Evolutionary conservation across 2,888 invertebrate species (phyloP).

Genomic region (Hermaeophaga mercurialis): DNA sequence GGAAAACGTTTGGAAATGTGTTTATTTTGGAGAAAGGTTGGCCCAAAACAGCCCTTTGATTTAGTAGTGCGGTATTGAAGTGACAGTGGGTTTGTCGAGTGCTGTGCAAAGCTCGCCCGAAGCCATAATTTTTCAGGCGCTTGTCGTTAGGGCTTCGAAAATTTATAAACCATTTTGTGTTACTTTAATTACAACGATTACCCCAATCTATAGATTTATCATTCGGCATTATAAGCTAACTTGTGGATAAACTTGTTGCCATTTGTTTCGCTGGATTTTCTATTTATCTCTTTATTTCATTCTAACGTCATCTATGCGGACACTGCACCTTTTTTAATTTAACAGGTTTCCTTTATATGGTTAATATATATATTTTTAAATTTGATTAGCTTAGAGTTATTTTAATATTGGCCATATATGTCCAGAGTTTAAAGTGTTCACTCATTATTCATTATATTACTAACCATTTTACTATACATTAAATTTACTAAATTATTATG

Average conservation of each 20-base stretch:
- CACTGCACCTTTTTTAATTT: too few relatives aligned
- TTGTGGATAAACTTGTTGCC: slow-evolving; percentile 1
- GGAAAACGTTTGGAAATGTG: slow-evolving; percentile 42
- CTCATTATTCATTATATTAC: too few relatives aligned
- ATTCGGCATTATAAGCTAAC: slow-evolving; percentile 5
- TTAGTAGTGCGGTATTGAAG: slow-evolving; percentile 55
- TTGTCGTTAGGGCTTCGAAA: slow-evolving; percentile 31
- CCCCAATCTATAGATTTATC: slow-evolving; percentile 23
- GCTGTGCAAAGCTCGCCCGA: slow-evolving; percentile 47
- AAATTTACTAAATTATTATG: too few relatives aligned
- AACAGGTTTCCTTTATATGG: too few relatives aligned
- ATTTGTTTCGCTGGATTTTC: slow-evolving; percentile 3
- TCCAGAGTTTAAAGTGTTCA: too few relatives aligned
- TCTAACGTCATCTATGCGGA: not conserved
- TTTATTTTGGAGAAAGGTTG: slow-evolving; percentile 47
- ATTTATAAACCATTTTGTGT: slow-evolving; percentile 34
- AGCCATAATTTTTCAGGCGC: slow-evolving; percentile 49
- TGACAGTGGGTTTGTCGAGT: slow-evolving; percentile 54
- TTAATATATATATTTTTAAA: too few relatives aligned
- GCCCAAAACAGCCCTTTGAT: slow-evolving; percentile 48
- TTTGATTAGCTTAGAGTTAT: too few relatives aligned
- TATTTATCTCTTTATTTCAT: not conserved
- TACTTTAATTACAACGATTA: slow-evolving; percentile 33
- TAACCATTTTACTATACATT: too few relatives aligned
- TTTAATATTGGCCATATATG: too few relatives aligned